phyloP scores from a whole-genome alignment of 37 sponge, comb jelly and placozoan species.

The Diacarnus erythraeanus region DNA sequence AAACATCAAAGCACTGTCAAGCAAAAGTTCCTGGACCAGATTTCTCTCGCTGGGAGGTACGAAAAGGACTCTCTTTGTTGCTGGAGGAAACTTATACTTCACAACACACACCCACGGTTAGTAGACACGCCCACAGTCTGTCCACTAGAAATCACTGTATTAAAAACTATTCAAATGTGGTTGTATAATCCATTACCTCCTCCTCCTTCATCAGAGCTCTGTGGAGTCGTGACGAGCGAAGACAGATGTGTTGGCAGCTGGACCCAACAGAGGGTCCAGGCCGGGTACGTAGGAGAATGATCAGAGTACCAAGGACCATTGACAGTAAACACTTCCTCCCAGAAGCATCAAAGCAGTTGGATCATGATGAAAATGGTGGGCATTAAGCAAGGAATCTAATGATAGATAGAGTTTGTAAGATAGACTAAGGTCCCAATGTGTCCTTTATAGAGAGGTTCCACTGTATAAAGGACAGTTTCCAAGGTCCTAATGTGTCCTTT shows the following conservation, averaged over 20 bases:
- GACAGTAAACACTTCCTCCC: conserved; percentile 63
- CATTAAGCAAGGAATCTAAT: neutral
- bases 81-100: conserved; percentile 65
- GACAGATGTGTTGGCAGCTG: conserved; percentile 86
- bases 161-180: neutral
- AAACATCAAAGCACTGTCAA: conserved; percentile 35
- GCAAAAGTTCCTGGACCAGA: conserved; percentile 44
- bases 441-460: too few relatives aligned
- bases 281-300: conserved; percentile 76
- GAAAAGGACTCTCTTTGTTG: conserved; percentile 46
- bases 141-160: neutral
- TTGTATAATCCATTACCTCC: neutral
- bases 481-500: too few relatives aligned
- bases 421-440: too few relatives aligned
- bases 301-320: conserved; percentile 53
- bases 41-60: conserved; percentile 6
- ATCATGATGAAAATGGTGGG: neutral
- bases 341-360: conserved; percentile 6
- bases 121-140: neutral
- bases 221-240: conserved; percentile 74
- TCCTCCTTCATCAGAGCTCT: conserved; percentile 42
- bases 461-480: too few relatives aligned
- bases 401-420: too few relatives aligned
- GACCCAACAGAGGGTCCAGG: conserved; percentile 96
- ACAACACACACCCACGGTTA: conserved; percentile 71